Conservation (phyloP, 2,797 vertebrate genomes). For the Sandelia bainsii region DNA sequence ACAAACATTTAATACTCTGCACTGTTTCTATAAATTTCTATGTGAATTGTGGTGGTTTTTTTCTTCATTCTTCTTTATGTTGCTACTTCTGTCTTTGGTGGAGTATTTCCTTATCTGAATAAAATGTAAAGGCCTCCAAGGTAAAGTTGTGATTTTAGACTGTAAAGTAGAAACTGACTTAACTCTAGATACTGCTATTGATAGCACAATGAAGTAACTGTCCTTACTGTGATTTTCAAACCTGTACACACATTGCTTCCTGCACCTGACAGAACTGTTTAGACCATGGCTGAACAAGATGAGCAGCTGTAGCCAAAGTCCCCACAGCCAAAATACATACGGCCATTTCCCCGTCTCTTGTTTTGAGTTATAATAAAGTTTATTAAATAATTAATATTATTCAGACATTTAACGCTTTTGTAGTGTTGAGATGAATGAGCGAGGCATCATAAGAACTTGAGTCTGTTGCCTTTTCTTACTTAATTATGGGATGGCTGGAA, state of each 20-base stretch:
- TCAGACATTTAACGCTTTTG: neutral
- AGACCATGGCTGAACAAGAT: neutral
- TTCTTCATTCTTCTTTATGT: neutral
- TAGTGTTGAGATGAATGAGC: too few species aligned
- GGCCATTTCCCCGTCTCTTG: too few species aligned
- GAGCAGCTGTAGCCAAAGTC: neutral
- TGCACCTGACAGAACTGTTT: neutral
- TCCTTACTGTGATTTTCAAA: neutral
- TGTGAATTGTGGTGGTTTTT: neutral
- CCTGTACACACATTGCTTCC: neutral
- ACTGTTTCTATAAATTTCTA: neutral
- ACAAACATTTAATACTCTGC: too few species aligned
- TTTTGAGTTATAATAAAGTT: too few species aligned
- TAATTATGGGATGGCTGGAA: too few species aligned
- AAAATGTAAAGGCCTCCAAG: neutral
- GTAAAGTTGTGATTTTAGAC: neutral
- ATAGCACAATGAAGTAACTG: neutral
- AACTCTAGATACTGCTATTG: neutral
- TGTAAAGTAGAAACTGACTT: neutral
- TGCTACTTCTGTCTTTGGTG: neutral
- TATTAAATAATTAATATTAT: neutral
- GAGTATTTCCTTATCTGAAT: neutral
- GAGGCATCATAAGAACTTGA: neutral
- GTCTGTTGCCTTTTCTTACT: too few species aligned
- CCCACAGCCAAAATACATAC: neutral